A percentile compares a stretch with the other conserved stretches of the same genome.
Conservation (phyloP, 2,113 vertebrate species). For the Ictidomys tridecemlineatus region DNA sequence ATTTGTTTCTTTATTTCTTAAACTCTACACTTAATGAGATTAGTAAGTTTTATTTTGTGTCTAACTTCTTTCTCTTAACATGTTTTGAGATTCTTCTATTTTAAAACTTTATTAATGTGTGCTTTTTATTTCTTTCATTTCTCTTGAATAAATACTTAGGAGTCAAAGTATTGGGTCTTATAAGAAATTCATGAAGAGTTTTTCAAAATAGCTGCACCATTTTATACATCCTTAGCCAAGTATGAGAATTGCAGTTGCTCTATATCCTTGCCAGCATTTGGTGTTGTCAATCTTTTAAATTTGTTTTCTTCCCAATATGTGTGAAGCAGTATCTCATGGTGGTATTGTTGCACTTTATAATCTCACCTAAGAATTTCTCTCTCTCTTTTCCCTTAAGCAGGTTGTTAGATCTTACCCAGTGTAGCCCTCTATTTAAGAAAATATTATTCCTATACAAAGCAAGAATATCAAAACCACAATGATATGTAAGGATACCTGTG, state of each 20-base stretch:
- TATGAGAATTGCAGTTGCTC: background rate
- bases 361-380: background rate
- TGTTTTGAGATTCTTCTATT: background rate
- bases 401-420: background rate
- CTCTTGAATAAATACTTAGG: background rate
- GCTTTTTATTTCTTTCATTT: conserved; percentile 1
- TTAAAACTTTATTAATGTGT: conserved; percentile 3
- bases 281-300: background rate
- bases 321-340: background rate
- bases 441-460: background rate
- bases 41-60: background rate
- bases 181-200: background rate
- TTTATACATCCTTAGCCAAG: background rate
- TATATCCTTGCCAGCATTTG: background rate
- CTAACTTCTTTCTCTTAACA: background rate
- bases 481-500: background rate
- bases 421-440: background rate
- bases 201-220: background rate
- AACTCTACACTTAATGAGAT: background rate
- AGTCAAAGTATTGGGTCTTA: background rate
- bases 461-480: background rate
- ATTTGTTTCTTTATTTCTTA: background rate
- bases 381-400: background rate
- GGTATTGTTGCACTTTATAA: background rate
- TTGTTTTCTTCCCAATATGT: background rate